Evolutionary conservation across 2,797 vertebrate species (phyloP), one percentile per base, ranked within the genome.

Genomic region (Holocentrus rufus): DNA sequence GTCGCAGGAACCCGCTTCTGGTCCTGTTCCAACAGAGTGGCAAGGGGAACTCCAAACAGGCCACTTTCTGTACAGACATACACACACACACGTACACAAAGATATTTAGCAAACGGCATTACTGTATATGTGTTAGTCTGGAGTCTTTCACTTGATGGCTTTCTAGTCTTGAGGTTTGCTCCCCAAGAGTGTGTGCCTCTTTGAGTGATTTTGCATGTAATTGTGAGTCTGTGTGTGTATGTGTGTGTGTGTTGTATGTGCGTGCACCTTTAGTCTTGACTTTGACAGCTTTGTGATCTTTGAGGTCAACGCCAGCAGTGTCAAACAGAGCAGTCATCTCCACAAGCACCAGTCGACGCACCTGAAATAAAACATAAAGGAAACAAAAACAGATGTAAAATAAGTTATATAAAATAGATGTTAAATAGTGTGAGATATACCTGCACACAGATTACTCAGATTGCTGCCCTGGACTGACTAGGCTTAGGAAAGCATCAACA

Each of bases 321-420:
- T 99, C 98, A 74, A 95, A 98, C 47, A 99, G 92, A 58, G 98
- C 98, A 0, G 96, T 96, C 89, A 99, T 93, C 77, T 99, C 98
- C 72, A 99, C 96, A 20, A 98, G 93, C 27, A 95, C 96, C 67
- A 99, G 88, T 15, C 91, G 79, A 63, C 79, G 92, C 17, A 98
- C 96, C 92, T 93, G 72, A 64, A 6, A 55, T 7, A 65, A 50
- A n/a, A 62, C 56, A 9, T 0, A 30, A 53, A 65, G 63, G 23
- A 58, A 25, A 47, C 7, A 76, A 13, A 75, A 10, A 67, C 4
- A 18, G 17, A 17, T 0, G 61, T 0, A 44, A 22, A 34, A 58
- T 2, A 56, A 36, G 65, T 11, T 0, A 67, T 11, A 1, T 56
- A 36, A 27, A 65, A 44, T 23, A 50, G 18, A 36, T 36, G 34